Evolutionary conservation across 2,113 vertebrate genomes (phyloP).

Genomic region (Dendropsophus ebraccatus): DNA sequence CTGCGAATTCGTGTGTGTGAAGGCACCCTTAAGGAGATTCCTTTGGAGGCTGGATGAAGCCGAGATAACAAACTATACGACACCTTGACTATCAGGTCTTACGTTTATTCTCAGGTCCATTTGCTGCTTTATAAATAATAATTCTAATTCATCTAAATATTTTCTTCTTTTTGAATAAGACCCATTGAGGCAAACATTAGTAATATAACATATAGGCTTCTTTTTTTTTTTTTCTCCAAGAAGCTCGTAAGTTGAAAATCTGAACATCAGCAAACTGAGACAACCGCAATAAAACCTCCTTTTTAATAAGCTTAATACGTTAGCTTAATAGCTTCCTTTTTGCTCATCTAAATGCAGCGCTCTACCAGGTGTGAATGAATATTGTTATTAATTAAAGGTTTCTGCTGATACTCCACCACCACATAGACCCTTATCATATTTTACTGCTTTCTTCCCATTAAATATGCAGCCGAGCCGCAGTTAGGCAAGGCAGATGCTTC

Average conservation of each 20-base stretch:
- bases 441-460: slow-evolving; percentile 62
- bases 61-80: too few relatives aligned
- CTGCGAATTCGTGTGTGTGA: too few relatives aligned
- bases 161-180: not conserved
- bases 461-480: slow-evolving; percentile 55
- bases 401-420: slow-evolving; percentile 54
- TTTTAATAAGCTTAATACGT: slow-evolving; percentile 61
- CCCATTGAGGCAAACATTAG: slow-evolving; percentile 21
- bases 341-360: slow-evolving; percentile 61
- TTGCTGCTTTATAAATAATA: not conserved
- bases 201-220: not conserved
- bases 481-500: slow-evolving; percentile 52
- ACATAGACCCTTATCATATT: slow-evolving; percentile 62
- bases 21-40: too few relatives aligned
- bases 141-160: not conserved
- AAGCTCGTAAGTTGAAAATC: slow-evolving; percentile 35
- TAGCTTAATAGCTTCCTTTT: slow-evolving; percentile 61
- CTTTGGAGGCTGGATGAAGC: too few relatives aligned
- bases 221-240: slow-evolving; percentile 14
- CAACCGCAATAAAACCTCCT: slow-evolving; percentile 59
- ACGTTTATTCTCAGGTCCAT: not conserved
- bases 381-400: slow-evolving; percentile 62
- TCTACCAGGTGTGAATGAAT: slow-evolving; percentile 51
- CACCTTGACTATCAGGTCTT: too few relatives aligned
- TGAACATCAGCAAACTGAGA: slow-evolving; percentile 60